Evolutionary conservation across 2,113 vertebrate species (phyloP), one percentile per base, ranked within the genome.

Genomic region (Lophius piscatorius): DNA sequence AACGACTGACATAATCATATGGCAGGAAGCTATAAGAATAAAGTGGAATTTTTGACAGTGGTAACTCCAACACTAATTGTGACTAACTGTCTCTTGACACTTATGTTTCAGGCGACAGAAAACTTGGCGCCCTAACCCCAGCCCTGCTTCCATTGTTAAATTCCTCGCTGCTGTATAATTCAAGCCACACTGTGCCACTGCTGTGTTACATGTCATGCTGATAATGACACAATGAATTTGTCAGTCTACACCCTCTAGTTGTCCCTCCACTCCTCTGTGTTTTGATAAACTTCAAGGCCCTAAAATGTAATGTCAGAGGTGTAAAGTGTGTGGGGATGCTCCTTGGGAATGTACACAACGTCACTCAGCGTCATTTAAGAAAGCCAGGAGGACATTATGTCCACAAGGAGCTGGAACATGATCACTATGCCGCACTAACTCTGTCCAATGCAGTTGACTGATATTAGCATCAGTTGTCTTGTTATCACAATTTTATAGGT

Each of bases 1-100:
- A 7, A 5, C 28, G 20, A 58, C 1, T 29, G 38, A 50, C 50
- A 47, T 48, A 44, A 29, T 47, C 18, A 23, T 4, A 17, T 47
- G 5, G 21, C 17, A 17, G 13, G 17, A 26, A 70, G 41, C 48
- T 47, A 34, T 59, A 35, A 18, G 41, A 31, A 46, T 35, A 39
- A 63, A 31, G 60, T 52, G 39, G 50, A 58, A 50, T 65, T 74
- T 74, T 42, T 47, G 66, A 48, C 31, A 31, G 26, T 28, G 24
- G n/a, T 4, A 51, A 81, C 18, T 47, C 61, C 64, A 72, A 82
- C 71, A 74, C 54, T 82, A 86, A 84, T 85, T 88, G 85, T 81
- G 86, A 88, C 11, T 75, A 79, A 89, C 88, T 86, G 23, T 67
- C 36, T 84, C 78, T 47, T 86, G 88, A 88, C 84, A 85, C 70